A percentile compares a stretch with the other conserved stretches of the same genome.
These are phyloP conservation scores for Philopotamus ludificatus DNA, from an alignment of 1,140 invertebrate genomes.

Conservation along the genomic window DNA sequence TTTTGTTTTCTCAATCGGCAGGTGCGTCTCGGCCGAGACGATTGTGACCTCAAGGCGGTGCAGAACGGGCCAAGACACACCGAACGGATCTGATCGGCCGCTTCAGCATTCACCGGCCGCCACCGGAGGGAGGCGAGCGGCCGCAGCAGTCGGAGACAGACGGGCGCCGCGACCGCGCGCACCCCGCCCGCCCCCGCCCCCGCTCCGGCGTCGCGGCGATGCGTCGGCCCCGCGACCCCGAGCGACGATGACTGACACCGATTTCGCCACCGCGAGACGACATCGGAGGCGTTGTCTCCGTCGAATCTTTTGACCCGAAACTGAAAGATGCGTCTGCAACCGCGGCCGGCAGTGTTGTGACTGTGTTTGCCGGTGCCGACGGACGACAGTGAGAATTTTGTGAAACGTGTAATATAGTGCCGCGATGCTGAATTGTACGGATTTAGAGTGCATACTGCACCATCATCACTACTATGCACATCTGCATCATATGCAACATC, in stretches of 20 bases:
- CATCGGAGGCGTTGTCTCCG: not conserved
- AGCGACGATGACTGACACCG: not conserved
- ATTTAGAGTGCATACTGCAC: constrained; percentile 73
- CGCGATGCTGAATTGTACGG: constrained; percentile 73
- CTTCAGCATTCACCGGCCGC: not conserved
- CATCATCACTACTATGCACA: constrained; percentile 73
- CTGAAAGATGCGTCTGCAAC: too few species aligned
- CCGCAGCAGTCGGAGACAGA: constrained; percentile 19
- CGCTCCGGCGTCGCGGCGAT: not conserved
- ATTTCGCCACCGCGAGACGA: constrained; percentile 1
- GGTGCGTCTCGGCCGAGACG: not conserved
- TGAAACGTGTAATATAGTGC: constrained; percentile 26
- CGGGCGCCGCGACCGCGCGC: constrained; percentile 3
- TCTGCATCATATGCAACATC: constrained; percentile 66
- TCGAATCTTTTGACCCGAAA: not conserved
- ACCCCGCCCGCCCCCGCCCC: not conserved
- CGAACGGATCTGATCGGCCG: not conserved
- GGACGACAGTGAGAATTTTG: not conserved
- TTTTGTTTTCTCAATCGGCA: too few species aligned
- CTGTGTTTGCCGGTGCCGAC: too few species aligned
- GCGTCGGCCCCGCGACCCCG: too few species aligned
- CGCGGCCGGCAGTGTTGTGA: too few species aligned
- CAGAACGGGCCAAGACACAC: not conserved
- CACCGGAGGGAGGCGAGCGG: not conserved
- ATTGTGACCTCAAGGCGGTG: constrained; percentile 1